Conservation (phyloP, 2,888 invertebrate genomes). For the Thalpophila matura region DNA sequence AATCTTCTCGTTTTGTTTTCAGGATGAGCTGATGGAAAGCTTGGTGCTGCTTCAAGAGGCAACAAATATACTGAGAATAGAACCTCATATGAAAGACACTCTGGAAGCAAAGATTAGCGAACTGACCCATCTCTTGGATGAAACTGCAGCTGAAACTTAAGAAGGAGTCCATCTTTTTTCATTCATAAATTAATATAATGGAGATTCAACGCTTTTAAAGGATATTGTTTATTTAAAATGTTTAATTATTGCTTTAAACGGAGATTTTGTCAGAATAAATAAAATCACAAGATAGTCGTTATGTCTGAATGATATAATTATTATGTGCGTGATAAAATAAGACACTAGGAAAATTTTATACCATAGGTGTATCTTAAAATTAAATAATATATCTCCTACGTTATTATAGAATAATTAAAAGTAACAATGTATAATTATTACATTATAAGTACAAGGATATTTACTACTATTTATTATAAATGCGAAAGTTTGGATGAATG, state of each 20-base stretch:
- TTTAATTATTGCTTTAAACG: too few relatives aligned
- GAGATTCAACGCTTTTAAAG: too few relatives aligned
- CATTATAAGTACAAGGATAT: not conserved
- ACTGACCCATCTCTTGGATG: constrained; percentile 77
- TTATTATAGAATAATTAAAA: constrained; percentile 3
- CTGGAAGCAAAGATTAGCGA: constrained; percentile 87
- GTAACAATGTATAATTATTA: not conserved
- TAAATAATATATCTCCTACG: not conserved
- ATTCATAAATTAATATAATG: not conserved
- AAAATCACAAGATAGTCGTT: not conserved
- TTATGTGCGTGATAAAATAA: not conserved
- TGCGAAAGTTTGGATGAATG: too few relatives aligned
- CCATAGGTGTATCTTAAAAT: not conserved
- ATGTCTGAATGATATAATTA: not conserved
- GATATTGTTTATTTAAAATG: too few relatives aligned
- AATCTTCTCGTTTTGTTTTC: constrained; percentile 52
- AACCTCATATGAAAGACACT: constrained; percentile 90
- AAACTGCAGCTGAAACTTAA: constrained; percentile 62
- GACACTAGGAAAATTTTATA: not conserved
- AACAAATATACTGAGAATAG: constrained; percentile 90
- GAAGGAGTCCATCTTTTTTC: not conserved
- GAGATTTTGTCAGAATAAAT: constrained; percentile 1
- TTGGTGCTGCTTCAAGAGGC: constrained; percentile 91
- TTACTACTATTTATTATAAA: too few relatives aligned
- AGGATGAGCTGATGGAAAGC: constrained; percentile 91